Evolutionary conservation across 2,113 vertebrate species (phyloP), one percentile per base, ranked within the genome.

Genomic region (Rhinogobius similis): DNA sequence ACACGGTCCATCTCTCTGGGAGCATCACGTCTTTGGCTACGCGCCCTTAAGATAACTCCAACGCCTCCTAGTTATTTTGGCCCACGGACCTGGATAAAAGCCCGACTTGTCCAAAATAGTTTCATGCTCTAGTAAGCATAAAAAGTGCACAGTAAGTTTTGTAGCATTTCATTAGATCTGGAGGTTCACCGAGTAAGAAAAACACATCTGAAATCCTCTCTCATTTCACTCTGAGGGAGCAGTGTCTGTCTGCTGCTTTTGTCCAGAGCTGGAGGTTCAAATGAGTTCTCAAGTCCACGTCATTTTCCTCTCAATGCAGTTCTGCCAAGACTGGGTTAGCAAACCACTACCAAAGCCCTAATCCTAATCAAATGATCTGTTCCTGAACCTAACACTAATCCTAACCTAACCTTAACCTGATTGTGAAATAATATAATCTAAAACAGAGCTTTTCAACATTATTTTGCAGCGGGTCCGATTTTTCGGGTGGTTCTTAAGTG

Each of bases 121-220:
- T 59, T 46, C 7, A 20, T 46, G 65, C 61, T 65, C 52, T 29
- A 44, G 13, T 41, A 48, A 41, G 23, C 65, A 76, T 79, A 36
- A 52, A 75, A 29, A 50, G 38, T 46, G 55, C 53, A 52, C 36
- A 27, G 59, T 64, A 20, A 64, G 43, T 75, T 44, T 65, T 20
- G 56, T 58, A 14, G 65, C 65, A 59, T 16, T 26, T 78, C 41
- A 73, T 73, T 24, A 13, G 21, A 48, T 67, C 10, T 56, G 21
- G 4, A 70, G 53, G 62, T 38, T 50, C 10, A n/a, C 5, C 44
- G 18, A 44, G 52, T 59, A 65, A 73, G 39, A 63, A 63, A 63
- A 63, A 63, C 32, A 63, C 32, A 68, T 68, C 27, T 20, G 52
- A 55, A 48, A 68, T n/a, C 41, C 46, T 27, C 38, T 43, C 36